Base-by-base conservation (phyloP, 2,113 vertebrate species). In the Cisticola juncidis region DNA sequence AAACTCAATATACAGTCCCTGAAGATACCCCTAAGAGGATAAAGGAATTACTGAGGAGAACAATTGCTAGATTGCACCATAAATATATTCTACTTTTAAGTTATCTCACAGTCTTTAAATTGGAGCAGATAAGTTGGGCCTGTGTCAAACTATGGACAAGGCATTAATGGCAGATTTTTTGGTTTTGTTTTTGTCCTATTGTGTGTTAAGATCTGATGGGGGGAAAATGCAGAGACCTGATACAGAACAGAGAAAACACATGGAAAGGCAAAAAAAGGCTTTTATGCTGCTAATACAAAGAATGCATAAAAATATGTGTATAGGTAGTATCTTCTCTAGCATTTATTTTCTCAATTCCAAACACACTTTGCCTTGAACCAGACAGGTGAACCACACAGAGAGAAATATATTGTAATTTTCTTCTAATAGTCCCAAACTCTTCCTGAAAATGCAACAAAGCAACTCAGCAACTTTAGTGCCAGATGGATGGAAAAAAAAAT, bases 391-490 rank as follows among this genome's bases (percentile, higher is more conserved):
- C 86, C 88, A 88, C 4, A 57, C 79, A 97, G 51, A 95, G 86
- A 95, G 83, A 97, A 88, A 81, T 90, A 60, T 68, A 83, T 77
- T 92, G 58, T 79, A 92, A 96, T 96, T 97, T 98, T 97, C 89
- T 96, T 84, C 62, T 95, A 96, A 96, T 95, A 95, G 82, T 93
- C 74, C 92, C 91, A 94, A 93, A 97, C 70, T 97, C 86, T 97
- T 97, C 97, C 92, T 97, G 86, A 97, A 97, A 97, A 96, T 57
- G 78, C 90, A 96, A 73, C 53, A 92, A 97, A 96, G 77, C 96
- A 96, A 96, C 86, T 98, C 97, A 97, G 97, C 97, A 97, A 89
- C 97, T 98, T 97, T 92, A 81, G 84, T 83, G 91, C 96, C 96
- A 98, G 97, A 97, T 90, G 95, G 97, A 90, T 97, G 15, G 11